Conservation (phyloP, 2,113 vertebrate species). For the Colinus virginianus region DNA sequence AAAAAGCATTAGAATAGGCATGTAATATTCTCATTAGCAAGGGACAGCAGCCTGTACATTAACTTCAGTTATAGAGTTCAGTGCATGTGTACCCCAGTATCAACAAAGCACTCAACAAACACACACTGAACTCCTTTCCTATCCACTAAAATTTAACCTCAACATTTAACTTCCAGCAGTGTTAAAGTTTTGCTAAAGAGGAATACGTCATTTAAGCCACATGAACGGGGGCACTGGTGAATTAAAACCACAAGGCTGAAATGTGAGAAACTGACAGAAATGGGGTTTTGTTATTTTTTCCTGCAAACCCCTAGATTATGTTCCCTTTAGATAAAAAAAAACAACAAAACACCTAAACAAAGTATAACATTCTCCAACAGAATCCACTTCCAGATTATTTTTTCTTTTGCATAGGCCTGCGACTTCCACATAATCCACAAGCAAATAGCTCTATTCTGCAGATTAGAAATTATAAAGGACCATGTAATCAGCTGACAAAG, state of each 20-base stretch:
- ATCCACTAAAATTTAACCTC: not conserved
- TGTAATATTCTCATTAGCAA: not conserved
- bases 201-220: not conserved
- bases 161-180: not conserved
- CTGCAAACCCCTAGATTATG: constrained; percentile 20
- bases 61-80: not conserved
- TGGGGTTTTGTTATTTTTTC: not conserved
- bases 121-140: not conserved
- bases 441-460: constrained; percentile 84
- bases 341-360: not conserved
- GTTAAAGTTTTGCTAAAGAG: not conserved
- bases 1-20: not conserved
- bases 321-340: constrained; percentile 6
- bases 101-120: not conserved
- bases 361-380: constrained; percentile 63
- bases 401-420: constrained; percentile 81
- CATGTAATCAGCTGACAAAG: constrained; percentile 90
- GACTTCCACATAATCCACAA: constrained; percentile 84
- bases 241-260: not conserved
- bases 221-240: rapidly evolving
- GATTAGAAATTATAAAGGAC: constrained; percentile 86
- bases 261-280: not conserved
- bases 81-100: not conserved
- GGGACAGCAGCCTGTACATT: not conserved
- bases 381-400: constrained; percentile 72